A percentile compares a stretch with the other conserved stretches of the same genome.
Conservation (phyloP, 2,113 vertebrate genomes). For the Lepidiolamprologus cunningtoni region DNA sequence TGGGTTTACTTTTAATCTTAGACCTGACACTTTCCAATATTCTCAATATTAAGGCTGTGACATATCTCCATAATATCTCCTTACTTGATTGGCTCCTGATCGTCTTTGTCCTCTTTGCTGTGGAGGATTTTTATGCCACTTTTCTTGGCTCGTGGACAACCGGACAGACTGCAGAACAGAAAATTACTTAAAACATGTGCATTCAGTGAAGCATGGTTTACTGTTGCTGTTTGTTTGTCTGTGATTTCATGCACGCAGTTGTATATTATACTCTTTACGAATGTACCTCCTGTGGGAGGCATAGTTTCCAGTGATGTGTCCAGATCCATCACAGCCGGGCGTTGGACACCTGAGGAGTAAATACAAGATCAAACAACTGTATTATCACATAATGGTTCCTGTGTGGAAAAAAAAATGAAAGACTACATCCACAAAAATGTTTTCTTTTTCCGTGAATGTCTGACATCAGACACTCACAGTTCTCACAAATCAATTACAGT, state of each 20-base stretch:
- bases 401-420: background rate
- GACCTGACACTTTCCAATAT: background rate
- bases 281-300: constrained; percentile 94
- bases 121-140: constrained; percentile 94
- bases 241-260: background rate
- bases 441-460: background rate
- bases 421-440: background rate
- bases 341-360: constrained; percentile 85
- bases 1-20: background rate
- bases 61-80: background rate
- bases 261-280: constrained; percentile 29
- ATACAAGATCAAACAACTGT: background rate
- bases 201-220: background rate
- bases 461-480: background rate
- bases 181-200: background rate
- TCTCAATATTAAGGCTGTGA: background rate
- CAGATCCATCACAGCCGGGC: constrained; percentile 94
- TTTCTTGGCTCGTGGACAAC: constrained; percentile 94
- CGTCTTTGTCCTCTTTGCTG: constrained; percentile 97
- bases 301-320: constrained; percentile 98
- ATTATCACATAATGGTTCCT: background rate
- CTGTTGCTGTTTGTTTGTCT: background rate
- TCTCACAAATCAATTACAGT: background rate
- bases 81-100: constrained; percentile 97
- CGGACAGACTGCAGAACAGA: constrained; percentile 80